phyloP scores from a whole-genome alignment of 2,113 vertebrate species.

The Nipponia nippon region DNA sequence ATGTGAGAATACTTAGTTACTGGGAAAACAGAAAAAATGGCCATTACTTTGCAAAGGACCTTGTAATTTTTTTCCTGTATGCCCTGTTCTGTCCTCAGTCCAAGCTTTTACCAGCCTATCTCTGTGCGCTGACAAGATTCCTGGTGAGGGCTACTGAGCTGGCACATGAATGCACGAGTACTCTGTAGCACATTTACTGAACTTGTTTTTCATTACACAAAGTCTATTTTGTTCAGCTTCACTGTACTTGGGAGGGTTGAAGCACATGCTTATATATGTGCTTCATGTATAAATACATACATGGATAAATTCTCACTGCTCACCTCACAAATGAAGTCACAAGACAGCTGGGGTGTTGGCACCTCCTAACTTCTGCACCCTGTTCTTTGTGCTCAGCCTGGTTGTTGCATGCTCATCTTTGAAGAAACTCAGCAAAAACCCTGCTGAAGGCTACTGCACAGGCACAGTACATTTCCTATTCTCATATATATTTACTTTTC shows the following conservation, averaged over 20 bases:
- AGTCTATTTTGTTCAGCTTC: not conserved
- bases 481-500: not conserved
- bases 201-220: not conserved
- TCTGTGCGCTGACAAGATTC: not conserved
- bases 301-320: not conserved
- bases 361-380: not conserved
- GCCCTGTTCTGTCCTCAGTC: not conserved
- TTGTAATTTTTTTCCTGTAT: not conserved
- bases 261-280: not conserved
- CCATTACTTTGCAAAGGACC: not conserved
- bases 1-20: not conserved
- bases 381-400: not conserved
- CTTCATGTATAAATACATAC: not conserved
- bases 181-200: not conserved
- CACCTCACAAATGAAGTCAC: not conserved
- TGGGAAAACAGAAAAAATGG: not conserved
- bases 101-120: not conserved
- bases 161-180: not conserved
- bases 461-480: not conserved
- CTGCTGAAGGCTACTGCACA: not conserved
- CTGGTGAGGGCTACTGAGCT: not conserved
- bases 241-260: not conserved
- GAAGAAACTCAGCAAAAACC: not conserved
- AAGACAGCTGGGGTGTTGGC: not conserved
- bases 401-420: not conserved